Base-by-base conservation (phyloP, 2,113 vertebrate genomes). In the Monopterus albus region DNA sequence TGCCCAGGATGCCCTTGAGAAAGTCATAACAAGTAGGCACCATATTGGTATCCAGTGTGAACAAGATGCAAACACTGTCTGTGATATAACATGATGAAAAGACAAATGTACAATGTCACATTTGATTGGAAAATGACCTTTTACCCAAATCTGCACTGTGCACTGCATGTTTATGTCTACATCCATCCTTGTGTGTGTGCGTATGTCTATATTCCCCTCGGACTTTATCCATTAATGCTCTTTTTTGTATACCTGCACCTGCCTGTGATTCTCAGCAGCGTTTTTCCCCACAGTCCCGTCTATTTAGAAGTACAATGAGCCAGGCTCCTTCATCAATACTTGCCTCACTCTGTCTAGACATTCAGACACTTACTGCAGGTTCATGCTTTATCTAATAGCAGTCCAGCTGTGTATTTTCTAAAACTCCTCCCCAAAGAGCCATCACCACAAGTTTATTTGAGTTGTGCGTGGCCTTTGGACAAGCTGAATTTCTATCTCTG, bases 301-400 rank as follows among this genome's bases (percentile, higher is more conserved):
- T 63, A 14, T 75, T 55, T 55, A 21, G n/a, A 50, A 15, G 17
- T 21, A 52, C 23, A 50, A 11, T 26, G 28, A 71, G 56, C 28
- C 0, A 7, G 14, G 15, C 25, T 42, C 13, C 47, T 36, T 60
- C 51, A 57, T 66, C 70, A 60, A 43, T 69, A 62, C 62, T 55
- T 42, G 31, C 58, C 43, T 79, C 55, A 18, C 61, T 45, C 52
- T 2, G 81, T 79, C 72, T 68, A 59, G 68, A 74, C 43, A 1
- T 35, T 49, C 49, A 60, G 25, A 53, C 73, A 6, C 71, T 43
- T 67, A 70, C 74, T 75, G 13, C 29, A 47, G 40, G 49, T 67
- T 79, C 26, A 28, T 18, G 47, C 38, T 66, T 63, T 52, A 31
- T 60, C 18, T 51, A 84, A 76, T 82, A 75, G 75, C 71, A 66